Evolutionary conservation across 37 sponge, comb jelly and placozoan genomes (phyloP).

Genomic region (Cladorhizidae sp.): DNA sequence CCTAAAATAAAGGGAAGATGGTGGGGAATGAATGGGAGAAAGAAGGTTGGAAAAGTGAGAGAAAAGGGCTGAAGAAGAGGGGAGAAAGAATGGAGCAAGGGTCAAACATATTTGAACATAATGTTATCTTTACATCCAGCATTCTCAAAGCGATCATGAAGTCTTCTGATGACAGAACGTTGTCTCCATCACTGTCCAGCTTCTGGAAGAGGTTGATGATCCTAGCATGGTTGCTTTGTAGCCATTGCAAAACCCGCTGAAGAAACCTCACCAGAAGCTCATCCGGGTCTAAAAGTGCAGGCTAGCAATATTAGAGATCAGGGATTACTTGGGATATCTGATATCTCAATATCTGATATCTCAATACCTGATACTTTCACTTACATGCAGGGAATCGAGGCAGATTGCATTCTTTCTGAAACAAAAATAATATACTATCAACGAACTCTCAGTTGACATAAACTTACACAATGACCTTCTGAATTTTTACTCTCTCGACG

Average conservation of each 20-base stretch:
- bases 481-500: no score
- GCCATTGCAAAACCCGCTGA: slow-evolving; percentile 28
- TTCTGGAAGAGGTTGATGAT: slow-evolving; percentile 26
- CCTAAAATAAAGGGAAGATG: slow-evolving; percentile 7
- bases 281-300: slow-evolving; percentile 4
- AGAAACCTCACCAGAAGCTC: slow-evolving; percentile 30
- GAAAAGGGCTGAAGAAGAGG: no score
- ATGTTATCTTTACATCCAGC: slow-evolving; percentile 25
- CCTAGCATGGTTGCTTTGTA: slow-evolving; percentile 18
- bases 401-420: not conserved
- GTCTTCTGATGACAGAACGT: slow-evolving; percentile 19
- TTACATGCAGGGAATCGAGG: not conserved
- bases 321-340: not conserved
- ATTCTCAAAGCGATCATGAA: slow-evolving; percentile 37
- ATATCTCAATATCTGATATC: no score
- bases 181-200: slow-evolving; percentile 35
- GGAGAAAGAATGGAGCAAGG: no score
- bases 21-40: no score
- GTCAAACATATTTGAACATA: not conserved
- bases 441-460: no score
- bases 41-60: no score
- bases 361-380: not conserved
- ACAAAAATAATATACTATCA: not conserved
- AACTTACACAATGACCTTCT: no score
- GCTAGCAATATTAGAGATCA: no score